Percentiles rank a stretch among this genome's conserved stretches.
Evolutionary conservation across 1,140 invertebrate species (phyloP).

Genomic region (Trichoplusia ni): DNA sequence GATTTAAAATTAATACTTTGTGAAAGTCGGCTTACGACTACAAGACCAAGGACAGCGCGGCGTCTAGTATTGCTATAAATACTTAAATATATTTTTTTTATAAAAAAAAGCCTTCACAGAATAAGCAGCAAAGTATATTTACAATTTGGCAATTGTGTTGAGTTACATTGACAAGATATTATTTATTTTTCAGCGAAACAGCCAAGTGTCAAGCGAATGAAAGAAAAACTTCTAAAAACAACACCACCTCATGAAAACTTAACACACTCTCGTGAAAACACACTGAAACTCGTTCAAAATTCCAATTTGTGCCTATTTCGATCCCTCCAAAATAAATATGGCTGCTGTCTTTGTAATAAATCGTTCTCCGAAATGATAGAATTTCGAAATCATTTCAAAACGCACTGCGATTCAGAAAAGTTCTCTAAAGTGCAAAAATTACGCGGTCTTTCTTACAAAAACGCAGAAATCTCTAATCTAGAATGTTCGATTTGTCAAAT

Average conservation of each 20-base stretch:
- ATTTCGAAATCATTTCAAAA: constrained; percentile 41
- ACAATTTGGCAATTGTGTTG: too few relatives aligned
- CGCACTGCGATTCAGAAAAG: constrained; percentile 34
- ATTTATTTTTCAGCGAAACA: background rate
- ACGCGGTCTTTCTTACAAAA: constrained; percentile 42
- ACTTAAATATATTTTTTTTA: too few relatives aligned
- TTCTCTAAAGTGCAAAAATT: constrained; percentile 37
- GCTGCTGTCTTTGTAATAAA: constrained; percentile 45
- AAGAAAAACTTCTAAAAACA: too few relatives aligned
- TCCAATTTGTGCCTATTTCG: constrained; percentile 56
- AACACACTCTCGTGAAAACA: constrained; percentile 44
- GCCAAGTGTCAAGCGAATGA: too few relatives aligned
- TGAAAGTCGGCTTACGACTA: too few relatives aligned
- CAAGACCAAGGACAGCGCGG: too few relatives aligned
- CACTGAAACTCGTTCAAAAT: constrained; percentile 45
- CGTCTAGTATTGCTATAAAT: too few relatives aligned
- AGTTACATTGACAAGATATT: too few relatives aligned
- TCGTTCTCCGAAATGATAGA: constrained; percentile 38
- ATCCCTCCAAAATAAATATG: constrained; percentile 52
- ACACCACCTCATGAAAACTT: too few relatives aligned
- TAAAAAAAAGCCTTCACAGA: too few relatives aligned
- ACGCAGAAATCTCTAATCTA: constrained; percentile 49
- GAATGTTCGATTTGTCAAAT: constrained; percentile 43
- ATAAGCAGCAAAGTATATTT: too few relatives aligned
- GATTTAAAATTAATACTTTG: too few relatives aligned